phyloP scores from a whole-genome alignment of 2,888 invertebrate species.

The Acleris literana region DNA sequence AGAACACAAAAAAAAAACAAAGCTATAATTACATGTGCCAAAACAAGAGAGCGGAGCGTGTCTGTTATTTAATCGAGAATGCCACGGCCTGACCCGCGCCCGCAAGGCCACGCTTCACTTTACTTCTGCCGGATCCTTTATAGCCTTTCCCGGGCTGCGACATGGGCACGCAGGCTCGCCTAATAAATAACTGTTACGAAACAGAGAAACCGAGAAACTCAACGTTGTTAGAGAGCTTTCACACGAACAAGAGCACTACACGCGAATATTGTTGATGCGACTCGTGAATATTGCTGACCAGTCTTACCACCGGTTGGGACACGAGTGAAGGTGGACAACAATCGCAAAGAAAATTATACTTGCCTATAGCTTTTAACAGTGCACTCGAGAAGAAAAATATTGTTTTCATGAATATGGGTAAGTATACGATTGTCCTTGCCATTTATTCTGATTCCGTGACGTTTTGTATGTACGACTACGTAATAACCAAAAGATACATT shows the following conservation, averaged over 20 bases:
- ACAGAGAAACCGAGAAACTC: conserved; percentile 27
- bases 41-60: conserved; percentile 18
- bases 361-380: not conserved
- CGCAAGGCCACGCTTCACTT: conserved; percentile 27
- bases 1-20: conserved; percentile 21
- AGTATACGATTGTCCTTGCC: conserved; percentile 15
- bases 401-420: not conserved
- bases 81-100: conserved; percentile 33
- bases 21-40: conserved; percentile 16
- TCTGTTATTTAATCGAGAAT: conserved; percentile 30
- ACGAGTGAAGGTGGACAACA: conserved; percentile 4
- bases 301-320: conserved; percentile 2
- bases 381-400: not conserved
- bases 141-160: conserved; percentile 20
- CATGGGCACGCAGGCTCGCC: conserved; percentile 6
- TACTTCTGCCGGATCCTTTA: conserved; percentile 29
- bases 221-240: conserved; percentile 29
- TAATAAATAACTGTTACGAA: conserved; percentile 22
- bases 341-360: not conserved
- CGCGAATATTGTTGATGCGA: conserved; percentile 8
- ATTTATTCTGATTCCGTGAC: conserved; percentile 8
- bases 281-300: too few relatives aligned
- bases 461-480: not conserved
- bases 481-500: not conserved
- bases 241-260: conserved; percentile 17